Conservation (phyloP, 2,797 vertebrate genomes). For the Lepus oiostolus region DNA sequence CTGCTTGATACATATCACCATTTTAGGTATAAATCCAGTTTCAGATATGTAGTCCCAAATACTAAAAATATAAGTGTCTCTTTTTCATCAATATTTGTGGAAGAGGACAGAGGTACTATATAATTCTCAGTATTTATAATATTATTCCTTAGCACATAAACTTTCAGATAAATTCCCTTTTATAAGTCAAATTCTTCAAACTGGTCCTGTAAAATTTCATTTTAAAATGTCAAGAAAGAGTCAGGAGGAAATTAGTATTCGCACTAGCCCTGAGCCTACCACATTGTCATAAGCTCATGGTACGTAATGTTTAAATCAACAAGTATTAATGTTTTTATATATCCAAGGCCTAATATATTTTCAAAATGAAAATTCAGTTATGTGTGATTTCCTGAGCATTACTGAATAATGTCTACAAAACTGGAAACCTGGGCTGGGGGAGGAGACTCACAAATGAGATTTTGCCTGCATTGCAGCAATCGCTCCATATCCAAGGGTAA, state of each 20-base stretch:
- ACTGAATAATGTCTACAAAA: slow-evolving; percentile 54
- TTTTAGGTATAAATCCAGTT: not conserved
- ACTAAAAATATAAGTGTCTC: not conserved
- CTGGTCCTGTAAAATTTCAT: not conserved
- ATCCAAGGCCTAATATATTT: slow-evolving; percentile 10
- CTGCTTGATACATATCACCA: not conserved
- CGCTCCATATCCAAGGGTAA: not conserved
- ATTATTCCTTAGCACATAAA: slow-evolving; percentile 1
- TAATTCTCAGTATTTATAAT: slow-evolving; percentile 22
- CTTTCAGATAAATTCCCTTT: not conserved
- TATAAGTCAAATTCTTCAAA: slow-evolving; percentile 41
- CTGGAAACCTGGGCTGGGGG: slow-evolving; percentile 21
- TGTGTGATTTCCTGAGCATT: slow-evolving; percentile 63
- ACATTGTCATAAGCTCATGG: not conserved
- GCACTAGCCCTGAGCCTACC: not conserved
- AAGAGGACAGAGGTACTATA: not conserved
- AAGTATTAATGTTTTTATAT: slow-evolving; percentile 39
- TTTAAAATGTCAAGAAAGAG: not conserved
- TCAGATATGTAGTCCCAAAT: not conserved
- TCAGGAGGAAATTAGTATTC: not conserved
- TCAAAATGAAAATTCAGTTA: slow-evolving; percentile 66
- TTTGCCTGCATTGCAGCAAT: not conserved
- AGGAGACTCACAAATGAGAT: slow-evolving; percentile 57
- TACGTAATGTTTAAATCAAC: not conserved
- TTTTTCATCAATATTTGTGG: not conserved